Base-by-base conservation (phyloP, 2,888 invertebrate species). In the Bugulina stolonifera region DNA sequence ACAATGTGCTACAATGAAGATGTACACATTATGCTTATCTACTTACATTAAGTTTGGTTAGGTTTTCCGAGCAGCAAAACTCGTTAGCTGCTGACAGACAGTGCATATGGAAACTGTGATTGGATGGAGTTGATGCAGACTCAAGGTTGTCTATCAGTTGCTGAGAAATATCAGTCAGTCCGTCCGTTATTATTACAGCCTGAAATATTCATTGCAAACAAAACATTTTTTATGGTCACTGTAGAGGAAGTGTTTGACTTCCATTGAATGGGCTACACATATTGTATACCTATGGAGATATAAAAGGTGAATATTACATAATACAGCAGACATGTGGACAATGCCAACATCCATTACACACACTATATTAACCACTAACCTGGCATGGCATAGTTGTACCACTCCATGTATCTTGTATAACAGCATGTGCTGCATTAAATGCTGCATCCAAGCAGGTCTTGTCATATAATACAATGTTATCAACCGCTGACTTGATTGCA, bases 401-500 rank as follows among this genome's bases (percentile, higher is more conserved):
- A 2, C 94, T 94, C 96, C 96, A 97, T 82, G 94, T 93, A 72
- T 90, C 90, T 52, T 91, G 87, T 52, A 95, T 89, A 71, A 93
- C 86, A 78, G 90, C 90, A 79, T 90, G 91, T 0, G 93, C 90
- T 27, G 91, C 92, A 78, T 89, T 89, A 1, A 96, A 86, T 69
- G 92, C 92, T 3, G 89, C 88, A 80, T 92, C 91, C 73, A 94
- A 88, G 79, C 91, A 91, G 0, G 94, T 92, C 83, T 93, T 93
- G 81, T 95, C 95, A 79, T 90, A 91, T 78, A 92, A 91, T 75
- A 93, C 92, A 5, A 94, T 86, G 74, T 89, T 89, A 74, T 89
- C 89, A 0, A 95, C 84, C 77, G 91, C 91, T 25, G 88, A 87
- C 77, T 91, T 90, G 74, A 96, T 90, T 43, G 87, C 86, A 74